phyloP scores from a whole-genome alignment of 2,888 invertebrate genomes.

The Tachina grossa region DNA sequence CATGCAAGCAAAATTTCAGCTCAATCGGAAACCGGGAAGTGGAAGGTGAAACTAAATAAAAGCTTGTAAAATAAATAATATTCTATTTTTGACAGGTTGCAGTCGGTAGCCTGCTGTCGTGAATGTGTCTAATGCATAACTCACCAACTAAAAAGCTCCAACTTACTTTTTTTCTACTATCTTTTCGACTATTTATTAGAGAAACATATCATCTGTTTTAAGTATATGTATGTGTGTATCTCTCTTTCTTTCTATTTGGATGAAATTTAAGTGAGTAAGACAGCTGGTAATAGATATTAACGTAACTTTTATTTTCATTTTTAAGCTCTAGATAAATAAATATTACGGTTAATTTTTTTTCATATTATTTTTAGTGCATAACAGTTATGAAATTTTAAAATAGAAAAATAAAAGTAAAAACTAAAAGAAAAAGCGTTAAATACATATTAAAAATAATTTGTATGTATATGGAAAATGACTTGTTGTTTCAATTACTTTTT shows the following conservation, averaged over 20 bases:
- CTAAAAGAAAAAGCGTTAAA: constrained; percentile 58
- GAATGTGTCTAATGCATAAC: neutral
- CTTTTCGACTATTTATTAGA: neutral
- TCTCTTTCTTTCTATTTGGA: constrained; percentile 48
- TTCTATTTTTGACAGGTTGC: too few relatives aligned
- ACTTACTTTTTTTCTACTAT: constrained; percentile 19
- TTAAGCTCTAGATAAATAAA: constrained; percentile 66
- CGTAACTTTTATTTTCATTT: constrained; percentile 51
- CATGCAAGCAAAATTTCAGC: too few relatives aligned
- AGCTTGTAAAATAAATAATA: too few relatives aligned
- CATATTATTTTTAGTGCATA: constrained; percentile 67
- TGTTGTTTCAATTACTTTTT: constrained; percentile 45
- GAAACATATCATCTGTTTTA: neutral
- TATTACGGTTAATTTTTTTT: constrained; percentile 62
- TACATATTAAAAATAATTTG: constrained; percentile 28
- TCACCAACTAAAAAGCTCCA: neutral
- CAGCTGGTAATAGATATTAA: constrained; percentile 50
- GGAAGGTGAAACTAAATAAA: too few relatives aligned
- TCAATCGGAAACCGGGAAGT: too few relatives aligned
- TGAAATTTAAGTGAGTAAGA: constrained; percentile 30
- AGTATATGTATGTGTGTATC: neutral
- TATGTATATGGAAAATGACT: constrained; percentile 41
- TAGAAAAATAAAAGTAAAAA: constrained; percentile 29
- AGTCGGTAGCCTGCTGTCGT: too few relatives aligned
- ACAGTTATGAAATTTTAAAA: constrained; percentile 65